A percentile compares a stretch with the other conserved stretches of the same genome.
These are phyloP conservation scores for Sisor rabdophorus DNA, from an alignment of 2,113 vertebrate species.

Conservation along the genomic window DNA sequence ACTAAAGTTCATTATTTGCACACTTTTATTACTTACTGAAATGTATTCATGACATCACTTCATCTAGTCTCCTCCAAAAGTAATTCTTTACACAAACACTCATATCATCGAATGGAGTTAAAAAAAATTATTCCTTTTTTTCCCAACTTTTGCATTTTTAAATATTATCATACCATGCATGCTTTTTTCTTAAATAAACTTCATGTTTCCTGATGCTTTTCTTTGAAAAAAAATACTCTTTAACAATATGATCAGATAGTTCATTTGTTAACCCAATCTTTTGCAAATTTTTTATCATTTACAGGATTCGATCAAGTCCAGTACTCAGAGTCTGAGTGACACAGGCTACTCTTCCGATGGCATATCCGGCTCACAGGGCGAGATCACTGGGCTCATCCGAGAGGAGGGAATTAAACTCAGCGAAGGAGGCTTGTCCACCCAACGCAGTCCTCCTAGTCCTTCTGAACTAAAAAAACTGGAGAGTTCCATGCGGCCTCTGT, in stretches of 20 bases:
- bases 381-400: constrained; percentile 86
- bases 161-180: constrained; percentile 13
- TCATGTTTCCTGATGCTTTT: constrained; percentile 7
- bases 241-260: not conserved
- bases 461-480: constrained; percentile 90
- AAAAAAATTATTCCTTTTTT: too few relatives aligned
- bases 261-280: not conserved
- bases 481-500: constrained; percentile 81
- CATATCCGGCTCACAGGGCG: constrained; percentile 91
- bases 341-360: constrained; percentile 97
- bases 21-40: not conserved
- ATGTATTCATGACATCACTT: constrained; percentile 8
- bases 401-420: constrained; percentile 89
- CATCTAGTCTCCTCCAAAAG: not conserved
- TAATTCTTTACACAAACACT: not conserved
- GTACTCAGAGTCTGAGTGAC: constrained; percentile 92
- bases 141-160: not conserved
- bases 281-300: constrained; percentile 34
- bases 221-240: not conserved
- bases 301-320: constrained; percentile 88
- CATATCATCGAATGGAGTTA: not conserved
- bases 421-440: constrained; percentile 73
- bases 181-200: not conserved
- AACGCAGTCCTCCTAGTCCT: constrained; percentile 75
- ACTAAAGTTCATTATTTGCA: constrained; percentile 22